A percentile compares a stretch with the other conserved stretches of the same genome.
Conservation (phyloP, 2,888 invertebrate genomes). For the Malthinus flaveolus region DNA sequence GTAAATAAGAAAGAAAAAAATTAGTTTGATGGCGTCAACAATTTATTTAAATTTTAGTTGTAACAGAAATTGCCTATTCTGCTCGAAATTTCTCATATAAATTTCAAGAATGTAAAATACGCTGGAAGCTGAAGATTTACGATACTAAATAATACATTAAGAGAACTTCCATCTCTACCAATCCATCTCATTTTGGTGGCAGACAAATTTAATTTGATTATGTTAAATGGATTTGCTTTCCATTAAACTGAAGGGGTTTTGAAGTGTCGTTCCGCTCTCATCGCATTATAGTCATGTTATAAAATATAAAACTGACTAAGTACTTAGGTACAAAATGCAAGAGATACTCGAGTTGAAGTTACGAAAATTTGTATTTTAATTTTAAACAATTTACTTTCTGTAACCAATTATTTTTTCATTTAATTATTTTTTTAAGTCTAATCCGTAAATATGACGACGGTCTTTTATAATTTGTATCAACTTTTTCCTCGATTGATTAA, state of each 20-base stretch:
- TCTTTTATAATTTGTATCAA: too few relatives aligned
- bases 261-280: constrained; percentile 19
- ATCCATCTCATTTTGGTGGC: constrained; percentile 17
- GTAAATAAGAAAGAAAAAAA: too few relatives aligned
- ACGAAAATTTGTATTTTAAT: too few relatives aligned
- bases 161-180: constrained; percentile 4
- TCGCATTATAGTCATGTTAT: constrained; percentile 11
- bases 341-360: neutral
- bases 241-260: constrained; percentile 21
- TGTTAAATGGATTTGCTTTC: constrained; percentile 24
- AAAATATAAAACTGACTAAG: constrained; percentile 18
- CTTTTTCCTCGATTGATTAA: too few relatives aligned
- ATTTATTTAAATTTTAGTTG: neutral
- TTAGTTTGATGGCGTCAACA: too few relatives aligned
- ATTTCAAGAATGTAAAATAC: constrained; percentile 8
- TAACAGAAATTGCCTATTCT: constrained; percentile 1
- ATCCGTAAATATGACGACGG: too few relatives aligned
- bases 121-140: constrained; percentile 3
- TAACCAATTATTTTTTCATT: constrained; percentile 15
- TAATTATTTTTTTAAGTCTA: constrained; percentile 8
- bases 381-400: too few relatives aligned
- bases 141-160: constrained; percentile 7
- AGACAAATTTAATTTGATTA: constrained; percentile 23
- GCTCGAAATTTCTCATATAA: constrained; percentile 2
- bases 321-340: constrained; percentile 10